Base-by-base conservation (phyloP, 2,888 invertebrate species). In the Hoplodrina blanda region DNA sequence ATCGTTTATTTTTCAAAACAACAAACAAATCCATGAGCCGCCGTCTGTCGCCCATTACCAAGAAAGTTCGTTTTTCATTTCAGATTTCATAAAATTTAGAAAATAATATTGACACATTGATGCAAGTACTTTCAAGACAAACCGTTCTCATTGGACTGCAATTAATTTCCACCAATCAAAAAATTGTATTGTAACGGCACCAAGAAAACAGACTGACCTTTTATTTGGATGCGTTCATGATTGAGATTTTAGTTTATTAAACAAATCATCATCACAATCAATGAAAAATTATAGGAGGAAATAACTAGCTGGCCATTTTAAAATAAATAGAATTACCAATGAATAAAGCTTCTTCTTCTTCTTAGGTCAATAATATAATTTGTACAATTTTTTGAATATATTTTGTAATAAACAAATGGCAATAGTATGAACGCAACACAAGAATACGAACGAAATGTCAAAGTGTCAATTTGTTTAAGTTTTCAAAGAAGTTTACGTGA, bases 1-100 rank as follows among this genome's bases (percentile, higher is more conserved):
- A 37, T 37, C 62, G 69, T 78, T 78, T 71, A 80, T 67, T 80
- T 78, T 78, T 67, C 56, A 69, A 76, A 83, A 74, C 76, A 78
- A 73, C 62, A 86, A 84, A 85, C 84, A 84, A 80, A 82, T 69
- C 73, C 69, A 71, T 70, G 46, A 73, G 61, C 72, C 72, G 70
- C 62, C 69, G 67, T 41, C 78, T 72, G 65, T 72, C 73, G 73
- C 54, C 61, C 56, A 70, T 72, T 63, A 20, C 30, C 44, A 41
- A 53, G 8, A 25, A 52, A 62, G 61, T 37, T 44, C 4, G 62
- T 68, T 75, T 49, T 53, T 5, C 4, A 30, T 10, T 20, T 37
- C 55, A 33, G 17, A 46, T 46, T 41, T 17, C 46, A 46, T 4
- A 2, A 46, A 46, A 17, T 46, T 1, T 60, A 2, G 8, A 5